Percentiles rank a stretch among this genome's conserved stretches.
Evolutionary conservation across 2,888 invertebrate genomes (phyloP).

Genomic region (Lasius fuliginosus): DNA sequence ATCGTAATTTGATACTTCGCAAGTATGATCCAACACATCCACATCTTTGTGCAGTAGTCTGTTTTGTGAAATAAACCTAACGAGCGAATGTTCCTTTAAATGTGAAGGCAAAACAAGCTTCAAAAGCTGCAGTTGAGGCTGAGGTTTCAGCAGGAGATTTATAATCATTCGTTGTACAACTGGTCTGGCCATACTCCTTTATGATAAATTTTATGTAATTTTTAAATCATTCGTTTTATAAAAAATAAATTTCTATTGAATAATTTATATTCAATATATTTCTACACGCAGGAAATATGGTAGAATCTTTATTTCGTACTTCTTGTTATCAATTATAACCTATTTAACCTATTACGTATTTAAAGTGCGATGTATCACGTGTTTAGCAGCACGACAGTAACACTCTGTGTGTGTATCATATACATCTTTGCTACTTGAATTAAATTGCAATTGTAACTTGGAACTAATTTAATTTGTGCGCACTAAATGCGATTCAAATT

Average conservation of each 20-base stretch:
- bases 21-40: constrained; percentile 20
- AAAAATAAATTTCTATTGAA: neutral
- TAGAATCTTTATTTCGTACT: neutral
- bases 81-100: neutral
- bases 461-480: no score
- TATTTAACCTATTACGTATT: no score
- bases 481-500: no score
- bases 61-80: neutral
- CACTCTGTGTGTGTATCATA: no score
- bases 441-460: no score
- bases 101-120: neutral
- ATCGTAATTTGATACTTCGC: constrained; percentile 3
- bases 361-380: neutral
- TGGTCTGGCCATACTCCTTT: neutral
- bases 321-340: neutral
- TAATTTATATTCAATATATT: neutral
- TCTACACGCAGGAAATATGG: neutral
- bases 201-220: neutral
- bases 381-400: no score
- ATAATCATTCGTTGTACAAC: neutral
- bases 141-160: neutral
- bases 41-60: neutral
- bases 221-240: neutral
- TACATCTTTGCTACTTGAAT: no score
- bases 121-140: neutral